Evolutionary conservation across 2,888 invertebrate species (phyloP).

Genomic region (Mystacides longicornis): DNA sequence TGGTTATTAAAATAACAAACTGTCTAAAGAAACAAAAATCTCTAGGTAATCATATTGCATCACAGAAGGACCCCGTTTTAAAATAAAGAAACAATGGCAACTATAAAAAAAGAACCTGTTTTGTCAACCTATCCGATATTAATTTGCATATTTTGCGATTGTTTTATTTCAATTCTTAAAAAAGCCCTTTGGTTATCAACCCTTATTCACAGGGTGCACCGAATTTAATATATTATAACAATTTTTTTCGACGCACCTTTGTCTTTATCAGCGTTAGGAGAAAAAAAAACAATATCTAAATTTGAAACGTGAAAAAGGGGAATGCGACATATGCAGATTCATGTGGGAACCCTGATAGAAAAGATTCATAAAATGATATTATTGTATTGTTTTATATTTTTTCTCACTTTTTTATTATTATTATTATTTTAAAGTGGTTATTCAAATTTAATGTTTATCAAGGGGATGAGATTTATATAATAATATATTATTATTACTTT

Average conservation of each 20-base stretch:
- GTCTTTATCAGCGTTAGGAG: slow-evolving; percentile 17
- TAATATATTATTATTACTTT: too few species aligned
- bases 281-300: slow-evolving; percentile 6
- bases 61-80: too few species aligned
- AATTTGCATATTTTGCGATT: slow-evolving; percentile 19
- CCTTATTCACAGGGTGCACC: slow-evolving; percentile 19
- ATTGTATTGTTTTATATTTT: slow-evolving; percentile 9
- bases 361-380: slow-evolving; percentile 13
- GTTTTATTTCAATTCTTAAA: slow-evolving; percentile 17
- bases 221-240: slow-evolving; percentile 12
- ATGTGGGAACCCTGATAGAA: slow-evolving; percentile 8
- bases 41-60: too few species aligned
- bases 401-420: background rate
- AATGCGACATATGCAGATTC: background rate
- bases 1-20: too few species aligned
- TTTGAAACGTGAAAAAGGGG: background rate
- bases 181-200: slow-evolving; percentile 6
- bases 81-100: too few species aligned
- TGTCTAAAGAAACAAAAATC: too few species aligned
- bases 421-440: slow-evolving; percentile 8
- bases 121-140: slow-evolving; percentile 7
- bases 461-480: background rate
- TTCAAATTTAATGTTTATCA: slow-evolving; percentile 9
- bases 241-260: slow-evolving; percentile 15
- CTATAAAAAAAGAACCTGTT: slow-evolving; percentile 25